These are phyloP conservation scores for Clepsis dumicolana DNA, from an alignment of 2,888 invertebrate genomes.

Conservation along the genomic window DNA sequence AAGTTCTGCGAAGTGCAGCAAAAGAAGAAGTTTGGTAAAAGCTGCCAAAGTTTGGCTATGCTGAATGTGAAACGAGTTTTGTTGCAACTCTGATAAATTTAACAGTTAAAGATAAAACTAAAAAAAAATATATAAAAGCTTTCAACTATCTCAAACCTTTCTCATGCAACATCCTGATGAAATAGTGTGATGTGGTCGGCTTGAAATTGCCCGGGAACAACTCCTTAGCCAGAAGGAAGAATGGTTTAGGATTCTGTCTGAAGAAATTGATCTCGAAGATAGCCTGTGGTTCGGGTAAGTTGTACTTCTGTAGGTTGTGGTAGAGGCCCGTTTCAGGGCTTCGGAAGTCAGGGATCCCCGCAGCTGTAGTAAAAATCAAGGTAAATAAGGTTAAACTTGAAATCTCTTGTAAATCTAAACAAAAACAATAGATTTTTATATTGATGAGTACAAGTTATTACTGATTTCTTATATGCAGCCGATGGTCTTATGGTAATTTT, in stretches of 20 bases:
- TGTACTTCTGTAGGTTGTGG: slow-evolving; percentile 95
- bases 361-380: slow-evolving; percentile 86
- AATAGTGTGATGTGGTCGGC: slow-evolving; percentile 97
- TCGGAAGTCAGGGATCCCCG: slow-evolving; percentile 98
- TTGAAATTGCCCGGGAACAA: slow-evolving; percentile 94
- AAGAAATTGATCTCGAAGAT: slow-evolving; percentile 97
- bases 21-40: too few species aligned
- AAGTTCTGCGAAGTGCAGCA: too few species aligned
- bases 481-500: too few species aligned
- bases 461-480: too few species aligned
- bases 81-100: too few species aligned
- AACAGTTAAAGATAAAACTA: too few species aligned
- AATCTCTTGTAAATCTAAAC: background rate
- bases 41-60: too few species aligned
- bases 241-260: slow-evolving; percentile 94
- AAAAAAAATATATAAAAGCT: too few species aligned
- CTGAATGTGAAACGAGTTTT: too few species aligned
- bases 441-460: too few species aligned
- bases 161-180: slow-evolving; percentile 93
- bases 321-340: slow-evolving; percentile 97
- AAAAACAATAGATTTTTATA: too few species aligned
- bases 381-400: background rate
- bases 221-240: slow-evolving; percentile 96
- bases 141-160: slow-evolving; percentile 89
- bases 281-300: slow-evolving; percentile 95